Percentiles rank a stretch among this genome's conserved stretches.
Conservation (phyloP, 2,888 invertebrate species). For the Meloe dianella region DNA sequence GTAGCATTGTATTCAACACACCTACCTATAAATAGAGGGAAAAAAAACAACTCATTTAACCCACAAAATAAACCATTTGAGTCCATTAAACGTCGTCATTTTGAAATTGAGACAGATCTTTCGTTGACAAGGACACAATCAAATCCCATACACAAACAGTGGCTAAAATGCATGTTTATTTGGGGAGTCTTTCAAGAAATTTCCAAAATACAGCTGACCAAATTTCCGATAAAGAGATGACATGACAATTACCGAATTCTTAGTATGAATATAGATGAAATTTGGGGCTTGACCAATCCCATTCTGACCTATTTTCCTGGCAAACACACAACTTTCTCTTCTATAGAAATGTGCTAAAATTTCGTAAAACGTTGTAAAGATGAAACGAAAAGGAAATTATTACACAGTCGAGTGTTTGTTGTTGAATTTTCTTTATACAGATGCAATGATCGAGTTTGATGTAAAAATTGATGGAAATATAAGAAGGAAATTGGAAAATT, state of each 20-base stretch:
- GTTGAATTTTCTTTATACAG: not conserved
- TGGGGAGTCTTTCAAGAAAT: conserved; percentile 19
- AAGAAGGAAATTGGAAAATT: not conserved
- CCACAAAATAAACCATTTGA: not conserved
- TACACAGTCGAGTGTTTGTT: not conserved
- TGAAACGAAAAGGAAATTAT: not conserved
- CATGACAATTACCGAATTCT: conserved; percentile 50
- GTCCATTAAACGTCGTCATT: not conserved
- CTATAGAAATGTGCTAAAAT: not conserved
- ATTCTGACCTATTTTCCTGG: conserved; percentile 20
- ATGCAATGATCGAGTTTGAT: not conserved
- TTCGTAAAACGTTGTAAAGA: conserved; percentile 4
- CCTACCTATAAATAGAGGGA: not conserved
- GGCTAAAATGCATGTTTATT: conserved; percentile 10
- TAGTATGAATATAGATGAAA: conserved; percentile 51
- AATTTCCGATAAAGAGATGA: conserved; percentile 35
- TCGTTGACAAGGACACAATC: conserved; percentile 20
- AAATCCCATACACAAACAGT: conserved; percentile 19
- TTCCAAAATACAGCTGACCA: conserved; percentile 37
- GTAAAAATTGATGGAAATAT: not conserved
- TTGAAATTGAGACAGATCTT: conserved; percentile 19
- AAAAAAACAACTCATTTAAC: not conserved
- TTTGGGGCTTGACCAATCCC: conserved; percentile 49
- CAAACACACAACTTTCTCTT: conserved; percentile 6
- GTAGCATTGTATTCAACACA: not conserved